Base-by-base conservation (phyloP, 2,797 vertebrate species). In the Threskiornis aethiopicus region DNA sequence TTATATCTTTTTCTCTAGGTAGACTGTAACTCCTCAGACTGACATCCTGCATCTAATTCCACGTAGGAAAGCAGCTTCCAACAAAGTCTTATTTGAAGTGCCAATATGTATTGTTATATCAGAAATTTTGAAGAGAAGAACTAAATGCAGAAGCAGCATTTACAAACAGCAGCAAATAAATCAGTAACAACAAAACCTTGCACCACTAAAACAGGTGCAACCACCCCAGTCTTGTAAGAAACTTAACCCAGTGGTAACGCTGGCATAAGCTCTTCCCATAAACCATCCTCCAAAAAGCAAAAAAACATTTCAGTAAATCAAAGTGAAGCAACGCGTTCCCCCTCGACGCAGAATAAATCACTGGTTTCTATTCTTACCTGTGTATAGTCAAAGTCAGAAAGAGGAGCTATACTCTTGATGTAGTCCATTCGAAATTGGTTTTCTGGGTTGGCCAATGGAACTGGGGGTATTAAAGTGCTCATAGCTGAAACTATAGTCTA, bases 341-440 rank as follows among this genome's bases (percentile, higher is more conserved):
- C 59, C 39, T 64, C 13, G 14, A 58, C 79, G 75, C 58, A 93
- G 42, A 90, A 65, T 33, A 87, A 87, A 91, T 25, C 31, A 75
- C 83, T 41, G n/a, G 13, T 59, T 86, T 95, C 78, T 82, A 0
- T 75, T 95, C 99, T 98, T 98, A 99, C 99, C 99, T 99, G 98
- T 31, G 99, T 99, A 97, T 99, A 99, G 84, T 99, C 99, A 35
- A 99, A 99, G 98, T 99, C 99, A 35, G 99, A 99, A 96, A 99
- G 99, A 6, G 99, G 99, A 59, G 99, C 99, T 97, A 99, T 99
- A 98, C 99, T 99, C 98, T 98, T 99, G 98, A 99, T 99, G 97
- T 99, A 99, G 97, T 99, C 99, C 31, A 99, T 98, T 97, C 99
- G 98, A 97, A 99, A 99, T 58, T 99, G 99, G 97, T 99, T 99